Base-by-base conservation (phyloP, 1,140 invertebrate species). In the Platyscapa corneri region DNA sequence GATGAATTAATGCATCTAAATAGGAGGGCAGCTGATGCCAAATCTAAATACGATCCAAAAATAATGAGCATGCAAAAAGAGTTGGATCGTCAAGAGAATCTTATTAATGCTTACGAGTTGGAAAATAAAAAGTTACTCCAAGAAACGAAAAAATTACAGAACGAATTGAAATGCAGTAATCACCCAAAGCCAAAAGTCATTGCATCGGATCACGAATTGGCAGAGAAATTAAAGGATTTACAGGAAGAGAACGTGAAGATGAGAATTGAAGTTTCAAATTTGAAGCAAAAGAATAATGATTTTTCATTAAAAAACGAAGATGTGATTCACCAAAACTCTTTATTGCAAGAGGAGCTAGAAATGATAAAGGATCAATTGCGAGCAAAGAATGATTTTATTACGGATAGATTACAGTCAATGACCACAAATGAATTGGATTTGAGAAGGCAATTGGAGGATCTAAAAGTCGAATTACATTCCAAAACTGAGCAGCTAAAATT, bases 341-440 rank as follows among this genome's bases (percentile, higher is more conserved):
- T 93, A 18, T 37, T 93, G 18, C 88, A 89, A n/a, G 93, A 93
- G 16, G 93, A 93, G 80, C 74, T 93, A n/a, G 89, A 89, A 23
- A 93, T 93, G 91, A 93, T 93, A 39, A 93, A 92, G 70, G 91
- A 93, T 18, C 92, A 93, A 53, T 64, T 93, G 30, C 91, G 82
- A 79, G 90, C 90, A 23, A 93, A 93, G 70, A 93, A 93, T 42
- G 90, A 91, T 23, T 93, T 92, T 60, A 93, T 93, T 72, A 92
- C 90, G 3, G 90, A 92, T 46, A 88, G 90, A 27, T 77, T 93
- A 0, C 91, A 92, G 56, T 82, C 89, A 1, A 91, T 93, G 90
- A 93, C 90, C 3, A 89, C 87, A 0, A 87, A 90, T 0, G 93
- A 93, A 53, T 67, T 92, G 0, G 89, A 89, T 23, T 84, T 92